phyloP scores from a whole-genome alignment of 2,888 invertebrate species.

The Apamea sordens region DNA sequence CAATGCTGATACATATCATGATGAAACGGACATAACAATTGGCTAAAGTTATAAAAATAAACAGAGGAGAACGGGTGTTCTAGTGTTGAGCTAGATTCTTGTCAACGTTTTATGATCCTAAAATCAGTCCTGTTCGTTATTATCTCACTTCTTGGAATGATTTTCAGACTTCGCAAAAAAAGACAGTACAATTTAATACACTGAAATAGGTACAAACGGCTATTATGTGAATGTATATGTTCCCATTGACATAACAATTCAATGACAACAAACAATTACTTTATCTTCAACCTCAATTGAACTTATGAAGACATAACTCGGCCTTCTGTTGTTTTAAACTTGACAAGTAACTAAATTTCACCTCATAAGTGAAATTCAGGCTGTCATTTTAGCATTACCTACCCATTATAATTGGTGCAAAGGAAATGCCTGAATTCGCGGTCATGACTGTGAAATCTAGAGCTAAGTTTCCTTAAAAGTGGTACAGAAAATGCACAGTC shows the following conservation, averaged over 20 bases:
- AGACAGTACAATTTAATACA: background rate
- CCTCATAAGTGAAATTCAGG: too few species aligned
- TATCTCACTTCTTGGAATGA: conserved; percentile 11
- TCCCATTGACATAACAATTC: conserved; percentile 1
- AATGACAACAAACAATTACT: conserved; percentile 26
- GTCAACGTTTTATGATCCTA: conserved; percentile 28
- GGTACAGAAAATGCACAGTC: background rate
- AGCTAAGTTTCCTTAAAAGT: background rate
- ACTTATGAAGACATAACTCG: conserved; percentile 32
- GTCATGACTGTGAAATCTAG: background rate
- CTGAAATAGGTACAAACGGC: background rate
- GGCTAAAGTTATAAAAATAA: conserved; percentile 61
- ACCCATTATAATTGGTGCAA: background rate
- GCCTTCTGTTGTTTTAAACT: background rate
- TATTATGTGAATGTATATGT: conserved; percentile 1
- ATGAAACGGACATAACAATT: conserved; percentile 54
- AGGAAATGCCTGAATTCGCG: background rate
- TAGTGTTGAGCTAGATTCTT: conserved; percentile 54
- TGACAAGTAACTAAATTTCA: background rate
- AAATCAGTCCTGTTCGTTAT: conserved; percentile 15
- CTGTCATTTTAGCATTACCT: background rate
- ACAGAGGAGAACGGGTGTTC: conserved; percentile 58
- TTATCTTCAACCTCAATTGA: conserved; percentile 36
- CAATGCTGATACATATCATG: conserved; percentile 39
- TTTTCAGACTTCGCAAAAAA: conserved; percentile 25